Conservation (phyloP, 2,888 invertebrate genomes). For the Epicampocera succincta region DNA sequence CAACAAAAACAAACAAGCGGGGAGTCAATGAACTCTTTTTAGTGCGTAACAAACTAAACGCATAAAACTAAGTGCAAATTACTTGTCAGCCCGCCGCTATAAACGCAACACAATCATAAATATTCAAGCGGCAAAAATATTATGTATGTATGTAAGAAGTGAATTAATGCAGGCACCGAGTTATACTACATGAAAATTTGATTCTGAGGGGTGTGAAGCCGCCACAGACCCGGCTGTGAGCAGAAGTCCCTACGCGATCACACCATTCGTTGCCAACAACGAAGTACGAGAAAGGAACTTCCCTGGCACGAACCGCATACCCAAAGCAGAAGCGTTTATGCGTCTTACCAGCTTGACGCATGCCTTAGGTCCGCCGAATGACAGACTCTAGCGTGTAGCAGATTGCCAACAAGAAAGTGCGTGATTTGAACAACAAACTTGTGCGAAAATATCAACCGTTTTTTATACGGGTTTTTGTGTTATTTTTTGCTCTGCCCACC, state of each 20-base stretch:
- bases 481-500: conserved; percentile 17
- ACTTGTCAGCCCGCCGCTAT: conserved; percentile 39
- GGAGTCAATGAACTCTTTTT: conserved; percentile 62
- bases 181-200: background rate
- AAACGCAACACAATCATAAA: conserved; percentile 37
- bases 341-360: no score
- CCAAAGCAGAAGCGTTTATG: no score
- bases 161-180: background rate
- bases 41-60: conserved; percentile 58
- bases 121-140: conserved; percentile 2
- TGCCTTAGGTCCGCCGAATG: background rate
- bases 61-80: conserved; percentile 50
- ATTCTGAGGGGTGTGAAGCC: no score
- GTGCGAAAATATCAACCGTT: conserved; percentile 41
- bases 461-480: background rate
- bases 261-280: no score
- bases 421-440: conserved; percentile 62
- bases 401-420: conserved; percentile 48
- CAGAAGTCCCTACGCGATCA: no score
- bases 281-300: no score
- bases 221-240: no score
- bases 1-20: conserved; percentile 31
- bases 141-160: background rate
- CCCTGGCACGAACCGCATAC: no score
- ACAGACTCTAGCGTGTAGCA: conserved; percentile 10